Evolutionary conservation across 2,888 invertebrate species (phyloP).

Genomic region (Apodemia mormo): DNA sequence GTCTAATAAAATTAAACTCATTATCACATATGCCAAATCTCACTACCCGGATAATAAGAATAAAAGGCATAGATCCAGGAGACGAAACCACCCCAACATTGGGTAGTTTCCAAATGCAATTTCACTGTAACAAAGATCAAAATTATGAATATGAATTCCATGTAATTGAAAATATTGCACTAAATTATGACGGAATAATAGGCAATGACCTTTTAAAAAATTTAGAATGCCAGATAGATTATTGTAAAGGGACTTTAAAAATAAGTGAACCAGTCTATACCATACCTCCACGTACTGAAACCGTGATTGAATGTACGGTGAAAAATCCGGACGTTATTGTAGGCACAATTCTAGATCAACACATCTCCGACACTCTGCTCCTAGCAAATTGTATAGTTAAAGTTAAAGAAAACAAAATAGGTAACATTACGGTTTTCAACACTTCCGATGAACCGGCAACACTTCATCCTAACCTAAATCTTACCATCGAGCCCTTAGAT

Average conservation of each 20-base stretch:
- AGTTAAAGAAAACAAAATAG: conserved; percentile 27
- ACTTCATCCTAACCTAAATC: background rate
- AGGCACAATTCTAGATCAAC: conserved; percentile 32
- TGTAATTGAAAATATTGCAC: background rate
- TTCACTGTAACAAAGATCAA: background rate
- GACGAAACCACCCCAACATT: conserved; percentile 19
- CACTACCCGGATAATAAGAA: background rate
- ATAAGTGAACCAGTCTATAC: conserved; percentile 24
- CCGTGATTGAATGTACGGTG: conserved; percentile 39
- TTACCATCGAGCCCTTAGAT: background rate
- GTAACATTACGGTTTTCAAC: conserved; percentile 28
- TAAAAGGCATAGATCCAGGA: conserved; percentile 22
- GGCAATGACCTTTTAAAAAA: conserved; percentile 21
- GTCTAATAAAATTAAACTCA: background rate
- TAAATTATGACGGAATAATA: conserved; percentile 22
- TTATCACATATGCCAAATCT: background rate
- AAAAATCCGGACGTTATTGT: conserved; percentile 35
- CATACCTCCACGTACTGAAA: conserved; percentile 10
- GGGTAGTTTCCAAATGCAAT: conserved; percentile 18
- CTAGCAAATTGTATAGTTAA: conserved; percentile 31
- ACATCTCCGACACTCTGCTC: conserved; percentile 24
- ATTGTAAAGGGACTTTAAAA: background rate
- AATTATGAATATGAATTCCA: conserved; percentile 2
- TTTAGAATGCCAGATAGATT: conserved; percentile 18
- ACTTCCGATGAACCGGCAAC: conserved; percentile 20